A percentile compares a stretch with the other conserved stretches of the same genome.
These are phyloP conservation scores for Vulpes vulpes DNA, from an alignment of 2,113 vertebrate genomes.

Conservation along the genomic window DNA sequence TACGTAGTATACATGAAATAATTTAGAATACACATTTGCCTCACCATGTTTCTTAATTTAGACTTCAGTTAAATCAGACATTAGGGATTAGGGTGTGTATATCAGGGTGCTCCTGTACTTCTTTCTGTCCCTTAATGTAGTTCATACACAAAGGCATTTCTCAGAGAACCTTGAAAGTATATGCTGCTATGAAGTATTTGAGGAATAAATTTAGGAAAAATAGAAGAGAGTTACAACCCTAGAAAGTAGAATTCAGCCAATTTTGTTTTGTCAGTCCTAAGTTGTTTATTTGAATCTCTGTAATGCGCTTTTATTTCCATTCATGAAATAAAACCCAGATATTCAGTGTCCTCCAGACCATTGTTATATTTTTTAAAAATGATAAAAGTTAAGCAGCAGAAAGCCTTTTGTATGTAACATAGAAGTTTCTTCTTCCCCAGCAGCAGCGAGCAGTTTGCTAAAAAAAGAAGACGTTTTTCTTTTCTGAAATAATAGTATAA, in stretches of 20 bases:
- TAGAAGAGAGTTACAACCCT: background rate
- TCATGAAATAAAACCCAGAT: background rate
- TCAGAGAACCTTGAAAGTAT: background rate
- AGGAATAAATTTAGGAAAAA: conserved; percentile 23
- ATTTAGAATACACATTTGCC: background rate
- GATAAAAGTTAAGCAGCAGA: background rate
- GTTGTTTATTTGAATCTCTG: background rate
- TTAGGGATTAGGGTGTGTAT: background rate
- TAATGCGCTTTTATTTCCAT: background rate
- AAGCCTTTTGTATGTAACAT: background rate
- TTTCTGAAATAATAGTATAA: background rate
- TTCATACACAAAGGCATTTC: background rate
- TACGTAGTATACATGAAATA: background rate
- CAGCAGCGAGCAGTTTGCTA: background rate
- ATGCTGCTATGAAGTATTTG: background rate
- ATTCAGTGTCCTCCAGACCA: background rate
- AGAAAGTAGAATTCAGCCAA: background rate
- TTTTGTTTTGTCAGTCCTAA: conserved; percentile 15
- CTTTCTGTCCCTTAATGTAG: background rate
- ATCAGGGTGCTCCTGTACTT: background rate
- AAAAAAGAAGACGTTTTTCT: background rate
- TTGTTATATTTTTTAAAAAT: background rate
- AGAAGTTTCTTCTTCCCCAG: background rate
- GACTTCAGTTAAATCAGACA: background rate
- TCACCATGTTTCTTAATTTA: background rate